These are phyloP conservation scores for Apotomis capreana DNA, from an alignment of 2,888 invertebrate species.

Conservation along the genomic window DNA sequence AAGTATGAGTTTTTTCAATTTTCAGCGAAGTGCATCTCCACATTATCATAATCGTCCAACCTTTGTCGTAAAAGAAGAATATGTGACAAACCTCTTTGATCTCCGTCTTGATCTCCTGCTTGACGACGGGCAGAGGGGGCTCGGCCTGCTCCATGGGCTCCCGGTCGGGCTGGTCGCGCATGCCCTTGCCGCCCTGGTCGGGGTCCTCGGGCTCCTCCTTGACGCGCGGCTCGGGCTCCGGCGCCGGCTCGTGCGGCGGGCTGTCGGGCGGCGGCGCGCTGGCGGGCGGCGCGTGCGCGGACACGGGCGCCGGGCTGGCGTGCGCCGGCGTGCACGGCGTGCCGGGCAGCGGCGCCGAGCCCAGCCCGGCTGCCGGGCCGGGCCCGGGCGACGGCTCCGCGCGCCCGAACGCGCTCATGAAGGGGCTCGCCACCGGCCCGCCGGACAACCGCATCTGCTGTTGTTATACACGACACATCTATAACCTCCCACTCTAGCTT, in stretches of 20 bases:
- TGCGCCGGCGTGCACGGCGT: conserved; percentile 78
- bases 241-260: conserved; percentile 87
- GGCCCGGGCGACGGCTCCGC: conserved; percentile 79
- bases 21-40: too few species aligned
- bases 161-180: conserved; percentile 85
- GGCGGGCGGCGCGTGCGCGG: conserved; percentile 87
- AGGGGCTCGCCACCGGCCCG: conserved; percentile 82
- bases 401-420: conserved; percentile 70
- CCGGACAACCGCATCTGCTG: conserved; percentile 58
- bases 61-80: too few species aligned
- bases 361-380: conserved; percentile 53
- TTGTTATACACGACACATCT: neutral
- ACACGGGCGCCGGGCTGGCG: conserved; percentile 77
- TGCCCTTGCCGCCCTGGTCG: conserved; percentile 83
- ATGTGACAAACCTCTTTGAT: conserved; percentile 79
- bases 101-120: conserved; percentile 81
- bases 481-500: too few species aligned
- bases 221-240: conserved; percentile 85
- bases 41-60: too few species aligned
- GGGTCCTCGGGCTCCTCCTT: conserved; percentile 86
- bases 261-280: conserved; percentile 79
- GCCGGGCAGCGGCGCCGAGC: conserved; percentile 58
- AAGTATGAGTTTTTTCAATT: too few species aligned
- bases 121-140: conserved; percentile 52
- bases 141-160: conserved; percentile 66